Conservation (phyloP, 2,888 invertebrate genomes). For the Dascillus cervinus region DNA sequence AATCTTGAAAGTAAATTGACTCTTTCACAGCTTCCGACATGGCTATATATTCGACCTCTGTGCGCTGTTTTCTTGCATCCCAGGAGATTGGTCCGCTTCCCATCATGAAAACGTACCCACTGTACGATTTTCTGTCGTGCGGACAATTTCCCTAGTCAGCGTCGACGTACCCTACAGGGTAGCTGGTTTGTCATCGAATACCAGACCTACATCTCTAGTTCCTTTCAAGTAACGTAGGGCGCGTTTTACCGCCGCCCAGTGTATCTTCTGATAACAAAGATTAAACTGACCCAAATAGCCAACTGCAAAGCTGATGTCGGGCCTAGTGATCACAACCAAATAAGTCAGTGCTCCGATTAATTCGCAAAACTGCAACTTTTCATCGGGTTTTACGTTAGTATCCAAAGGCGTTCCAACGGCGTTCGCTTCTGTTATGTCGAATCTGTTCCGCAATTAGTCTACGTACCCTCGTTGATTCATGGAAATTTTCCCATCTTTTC, state of each 20-base stretch:
- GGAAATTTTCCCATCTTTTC: too few species aligned
- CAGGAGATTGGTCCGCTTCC: too few species aligned
- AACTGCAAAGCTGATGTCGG: conserved; percentile 16
- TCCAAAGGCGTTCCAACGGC: conserved; percentile 21
- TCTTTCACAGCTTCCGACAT: too few species aligned
- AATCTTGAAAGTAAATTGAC: too few species aligned
- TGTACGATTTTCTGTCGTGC: conserved; percentile 15
- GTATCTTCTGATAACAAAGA: conserved; percentile 2
- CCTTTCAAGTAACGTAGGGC: too few species aligned
- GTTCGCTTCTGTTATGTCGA: conserved; percentile 24
- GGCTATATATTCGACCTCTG: too few species aligned
- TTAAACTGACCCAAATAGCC: conserved; percentile 12
- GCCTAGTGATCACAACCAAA: conserved; percentile 12
- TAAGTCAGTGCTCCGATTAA: conserved; percentile 15
- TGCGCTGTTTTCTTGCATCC: too few species aligned
- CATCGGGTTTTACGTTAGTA: too few species aligned
- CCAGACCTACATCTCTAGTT: too few species aligned
- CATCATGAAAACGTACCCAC: too few species aligned
- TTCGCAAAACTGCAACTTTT: conserved; percentile 14
- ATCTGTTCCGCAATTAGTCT: conserved; percentile 19
- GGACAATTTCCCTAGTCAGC: conserved; percentile 17
- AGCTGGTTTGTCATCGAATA: too few species aligned
- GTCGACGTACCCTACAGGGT: conserved; percentile 12
- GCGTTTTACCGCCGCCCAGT: conserved; percentile 18
- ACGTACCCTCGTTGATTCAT: conserved; percentile 24